Conservation (phyloP, 2,888 invertebrate genomes). For the Apodemia duryi region DNA sequence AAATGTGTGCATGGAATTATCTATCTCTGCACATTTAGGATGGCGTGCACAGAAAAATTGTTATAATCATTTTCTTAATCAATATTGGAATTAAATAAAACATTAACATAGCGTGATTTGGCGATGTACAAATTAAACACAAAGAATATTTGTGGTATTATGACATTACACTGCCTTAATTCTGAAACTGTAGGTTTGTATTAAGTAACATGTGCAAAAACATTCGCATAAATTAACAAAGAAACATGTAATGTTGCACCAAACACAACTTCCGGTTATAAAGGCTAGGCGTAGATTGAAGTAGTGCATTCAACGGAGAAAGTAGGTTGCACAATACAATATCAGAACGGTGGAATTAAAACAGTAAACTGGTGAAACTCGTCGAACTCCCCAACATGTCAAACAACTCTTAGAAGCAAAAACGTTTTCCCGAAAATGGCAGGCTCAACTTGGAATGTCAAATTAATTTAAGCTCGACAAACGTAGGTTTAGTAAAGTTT, state of each 20-base stretch:
- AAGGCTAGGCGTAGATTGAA: not conserved
- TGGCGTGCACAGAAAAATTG: no score
- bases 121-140: no score
- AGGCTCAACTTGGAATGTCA: not conserved
- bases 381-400: not conserved
- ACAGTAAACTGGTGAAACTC: not conserved
- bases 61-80: no score
- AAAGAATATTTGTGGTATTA: no score
- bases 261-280: not conserved
- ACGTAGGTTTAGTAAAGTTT: slow-evolving; percentile 6
- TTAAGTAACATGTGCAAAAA: not conserved
- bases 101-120: no score
- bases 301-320: not conserved
- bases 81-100: no score
- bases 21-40: no score
- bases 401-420: not conserved
- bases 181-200: no score
- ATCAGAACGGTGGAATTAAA: not conserved
- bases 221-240: not conserved
- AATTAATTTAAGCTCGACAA: slow-evolving; percentile 1
- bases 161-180: no score
- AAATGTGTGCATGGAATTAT: no score
- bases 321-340: not conserved
- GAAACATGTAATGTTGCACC: not conserved
- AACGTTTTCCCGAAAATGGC: not conserved